Percentiles rank a stretch among this genome's conserved stretches.
These are phyloP conservation scores for Heterocephalus glaber DNA, from an alignment of 2,113 vertebrate genomes.

Conservation along the genomic window DNA sequence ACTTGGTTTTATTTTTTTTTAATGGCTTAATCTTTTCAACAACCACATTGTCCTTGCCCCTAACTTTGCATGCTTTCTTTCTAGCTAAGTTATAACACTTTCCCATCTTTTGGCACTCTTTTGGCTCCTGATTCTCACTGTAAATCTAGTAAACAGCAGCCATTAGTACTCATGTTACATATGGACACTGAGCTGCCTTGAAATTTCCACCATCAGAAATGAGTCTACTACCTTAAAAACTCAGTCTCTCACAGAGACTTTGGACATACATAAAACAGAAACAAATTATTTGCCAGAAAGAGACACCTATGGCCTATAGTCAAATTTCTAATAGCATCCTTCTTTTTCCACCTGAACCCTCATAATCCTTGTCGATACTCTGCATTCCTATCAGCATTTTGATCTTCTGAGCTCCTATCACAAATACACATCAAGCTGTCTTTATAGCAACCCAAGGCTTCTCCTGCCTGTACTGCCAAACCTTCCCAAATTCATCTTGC, in stretches of 20 bases:
- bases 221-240: too few relatives aligned
- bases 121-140: too few relatives aligned
- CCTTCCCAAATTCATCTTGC: background rate
- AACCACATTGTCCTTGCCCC: too few relatives aligned
- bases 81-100: too few relatives aligned
- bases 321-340: background rate
- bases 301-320: background rate
- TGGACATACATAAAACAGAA: background rate
- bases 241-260: background rate
- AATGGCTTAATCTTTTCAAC: too few relatives aligned
- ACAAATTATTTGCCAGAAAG: background rate
- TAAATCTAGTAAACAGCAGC: too few relatives aligned
- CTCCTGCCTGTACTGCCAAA: background rate
- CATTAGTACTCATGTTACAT: too few relatives aligned
- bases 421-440: background rate
- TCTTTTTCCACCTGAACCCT: background rate
- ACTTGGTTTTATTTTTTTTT: too few relatives aligned
- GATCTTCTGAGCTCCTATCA: background rate
- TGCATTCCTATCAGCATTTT: background rate
- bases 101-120: too few relatives aligned
- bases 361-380: background rate
- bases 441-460: background rate
- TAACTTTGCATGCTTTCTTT: too few relatives aligned
- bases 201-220: too few relatives aligned
- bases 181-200: too few relatives aligned